These are phyloP conservation scores for Trypoxylon attenuatum DNA, from an alignment of 2,888 invertebrate genomes.

Conservation along the genomic window DNA sequence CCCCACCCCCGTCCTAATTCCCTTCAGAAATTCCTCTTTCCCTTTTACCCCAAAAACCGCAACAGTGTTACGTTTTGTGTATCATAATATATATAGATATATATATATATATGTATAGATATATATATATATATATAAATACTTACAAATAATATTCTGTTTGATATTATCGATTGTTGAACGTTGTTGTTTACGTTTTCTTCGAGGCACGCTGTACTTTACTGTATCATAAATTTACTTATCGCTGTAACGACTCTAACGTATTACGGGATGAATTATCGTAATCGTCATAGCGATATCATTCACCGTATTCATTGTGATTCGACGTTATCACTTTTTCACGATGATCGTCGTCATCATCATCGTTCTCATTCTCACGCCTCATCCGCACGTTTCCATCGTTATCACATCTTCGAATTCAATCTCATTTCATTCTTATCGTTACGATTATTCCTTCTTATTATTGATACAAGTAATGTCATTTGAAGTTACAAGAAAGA, in stretches of 20 bases:
- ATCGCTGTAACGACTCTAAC: slow-evolving; percentile 55
- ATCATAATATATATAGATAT: slow-evolving; percentile 67
- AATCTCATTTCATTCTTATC: slow-evolving; percentile 33
- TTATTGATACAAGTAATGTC: slow-evolving; percentile 42
- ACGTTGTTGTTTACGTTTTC: slow-evolving; percentile 73
- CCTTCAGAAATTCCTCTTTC: neutral
- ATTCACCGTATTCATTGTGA: slow-evolving; percentile 23
- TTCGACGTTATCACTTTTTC: neutral
- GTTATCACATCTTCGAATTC: slow-evolving; percentile 1
- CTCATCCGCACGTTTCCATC: neutral
- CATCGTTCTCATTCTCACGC: slow-evolving; percentile 28
- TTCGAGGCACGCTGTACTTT: slow-evolving; percentile 73
- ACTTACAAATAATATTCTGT: slow-evolving; percentile 69
- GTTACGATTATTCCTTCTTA: slow-evolving; percentile 28
- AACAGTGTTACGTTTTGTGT: slow-evolving; percentile 70
- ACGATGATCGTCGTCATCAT: slow-evolving; percentile 26
- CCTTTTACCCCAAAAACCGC: slow-evolving; percentile 40
- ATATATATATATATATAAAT: slow-evolving; percentile 59
- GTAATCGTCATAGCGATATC: slow-evolving; percentile 27
- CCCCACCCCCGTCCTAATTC: slow-evolving; percentile 17
- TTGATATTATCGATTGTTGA: slow-evolving; percentile 74
- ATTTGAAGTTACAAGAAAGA: slow-evolving; percentile 1
- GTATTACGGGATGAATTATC: slow-evolving; percentile 48
- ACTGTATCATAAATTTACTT: slow-evolving; percentile 69
- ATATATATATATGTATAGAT: slow-evolving; percentile 53